Evolutionary conservation across 2,113 vertebrate species (phyloP), one percentile per base, ranked within the genome.

Genomic region (Vireo altiloquus): DNA sequence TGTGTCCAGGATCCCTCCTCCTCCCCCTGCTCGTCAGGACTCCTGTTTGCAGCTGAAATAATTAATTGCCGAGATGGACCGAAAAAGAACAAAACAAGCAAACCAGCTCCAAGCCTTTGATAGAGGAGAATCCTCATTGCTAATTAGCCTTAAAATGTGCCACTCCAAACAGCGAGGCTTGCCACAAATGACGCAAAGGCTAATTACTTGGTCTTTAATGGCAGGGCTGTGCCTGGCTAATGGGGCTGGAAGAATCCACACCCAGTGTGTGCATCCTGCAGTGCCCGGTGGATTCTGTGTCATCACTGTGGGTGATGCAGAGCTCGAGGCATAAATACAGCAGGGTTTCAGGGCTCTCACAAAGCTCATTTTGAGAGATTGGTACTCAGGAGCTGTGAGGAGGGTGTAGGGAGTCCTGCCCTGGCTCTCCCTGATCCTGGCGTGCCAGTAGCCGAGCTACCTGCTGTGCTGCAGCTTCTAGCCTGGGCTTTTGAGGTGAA

Each of bases 141-240:
- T 96, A 96, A 96, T 96, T 94, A 96, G 44, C 82, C 68, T 79
- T 95, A 75, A 92, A 75, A 92, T 90, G 69, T 88, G 80, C 59
- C 88, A 89, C 88, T 93, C 85, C 83, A 92, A 96, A 92, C 94
- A 93, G 82, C 49, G 6, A 94, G 93, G 88, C 85, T 95, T 89
- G 94, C 93, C 82, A 3, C 93, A 91, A 90, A 90, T 96, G 96
- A 95, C 92, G 94, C 92, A 95, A 47, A 91, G 90, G 60, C 87
- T 96, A 93, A 97, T 97, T 96, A 83, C 79, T 94, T 10, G 63
- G 52, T 77, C 84, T 74, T 86, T 95, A 95, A 95, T 97, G 85
- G 87, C 3, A 21, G 82, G 94, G 75, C 92, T 2, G 53, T 72
- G 92, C 90, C 95, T 93, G 90, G 79, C 90, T 95, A 97, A 94